A percentile compares a stretch with the other conserved stretches of the same genome.
These are phyloP conservation scores for Triplophysa rosa DNA, from an alignment of 2,113 vertebrate species.

Conservation along the genomic window DNA sequence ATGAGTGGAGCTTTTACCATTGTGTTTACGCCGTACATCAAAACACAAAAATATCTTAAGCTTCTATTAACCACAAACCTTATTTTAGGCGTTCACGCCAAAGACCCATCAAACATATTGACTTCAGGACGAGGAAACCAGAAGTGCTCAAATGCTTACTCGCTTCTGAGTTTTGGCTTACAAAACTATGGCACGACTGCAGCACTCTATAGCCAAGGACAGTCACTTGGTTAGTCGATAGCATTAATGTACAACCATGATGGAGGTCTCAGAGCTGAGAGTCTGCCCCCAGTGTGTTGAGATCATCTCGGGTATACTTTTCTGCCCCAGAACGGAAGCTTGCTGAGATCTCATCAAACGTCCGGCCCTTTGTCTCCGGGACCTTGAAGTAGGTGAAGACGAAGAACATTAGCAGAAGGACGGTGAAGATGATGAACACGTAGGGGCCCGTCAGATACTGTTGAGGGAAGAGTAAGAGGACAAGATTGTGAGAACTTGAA, in stretches of 20 bases:
- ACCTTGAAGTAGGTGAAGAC: constrained; percentile 99
- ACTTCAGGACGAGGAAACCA: too few species aligned
- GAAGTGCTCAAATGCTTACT: too few species aligned
- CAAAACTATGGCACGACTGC: too few species aligned
- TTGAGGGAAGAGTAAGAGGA: constrained; percentile 20
- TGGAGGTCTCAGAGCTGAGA: constrained; percentile 84
- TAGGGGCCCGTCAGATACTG: constrained; percentile 88
- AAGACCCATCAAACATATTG: too few species aligned
- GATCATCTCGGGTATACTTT: constrained; percentile 85
- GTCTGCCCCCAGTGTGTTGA: constrained; percentile 89
- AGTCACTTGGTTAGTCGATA: constrained; percentile 13
- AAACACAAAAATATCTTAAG: too few species aligned
- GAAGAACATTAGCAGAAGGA: constrained; percentile 91
- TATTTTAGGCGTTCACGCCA: too few species aligned
- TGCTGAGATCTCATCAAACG: constrained; percentile 91
- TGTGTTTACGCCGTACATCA: too few species aligned
- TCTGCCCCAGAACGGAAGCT: constrained; percentile 82
- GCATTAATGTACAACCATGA: background rate
- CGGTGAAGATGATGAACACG: constrained; percentile 94
- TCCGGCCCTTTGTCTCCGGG: constrained; percentile 94
- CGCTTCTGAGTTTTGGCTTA: too few species aligned
- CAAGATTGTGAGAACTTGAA: background rate
- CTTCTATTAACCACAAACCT: too few species aligned
- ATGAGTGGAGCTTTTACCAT: too few species aligned
- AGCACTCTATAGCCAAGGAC: background rate